Evolutionary conservation across 2,113 vertebrate genomes (phyloP).

Genomic region (Odocoileus virginianus): DNA sequence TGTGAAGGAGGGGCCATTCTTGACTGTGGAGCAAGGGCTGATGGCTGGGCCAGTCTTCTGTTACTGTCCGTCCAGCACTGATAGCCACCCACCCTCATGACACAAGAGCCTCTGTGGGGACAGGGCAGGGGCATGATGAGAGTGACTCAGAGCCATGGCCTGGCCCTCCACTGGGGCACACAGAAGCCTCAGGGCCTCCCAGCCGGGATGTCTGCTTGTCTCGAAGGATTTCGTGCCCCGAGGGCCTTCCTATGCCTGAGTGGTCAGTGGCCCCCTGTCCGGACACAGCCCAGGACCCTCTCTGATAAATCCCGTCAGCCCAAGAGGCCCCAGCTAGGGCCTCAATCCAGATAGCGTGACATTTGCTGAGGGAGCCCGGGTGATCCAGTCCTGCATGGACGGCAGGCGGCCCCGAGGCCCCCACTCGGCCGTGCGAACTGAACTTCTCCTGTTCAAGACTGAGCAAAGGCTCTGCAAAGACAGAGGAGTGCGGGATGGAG

Average conservation of each 20-base stretch:
- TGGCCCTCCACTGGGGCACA: fast-evolving
- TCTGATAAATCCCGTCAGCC: neutral
- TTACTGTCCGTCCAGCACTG: neutral
- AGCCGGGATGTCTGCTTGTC: neutral
- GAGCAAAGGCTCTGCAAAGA: neutral
- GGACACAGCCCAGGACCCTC: neutral
- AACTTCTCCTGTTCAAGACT: neutral
- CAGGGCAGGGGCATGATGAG: fast-evolving
- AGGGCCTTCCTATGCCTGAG: neutral
- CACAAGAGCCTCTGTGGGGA: neutral
- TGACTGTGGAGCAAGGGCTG: neutral
- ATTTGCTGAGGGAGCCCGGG: neutral
- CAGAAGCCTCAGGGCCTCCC: neutral
- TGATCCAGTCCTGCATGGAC: neutral
- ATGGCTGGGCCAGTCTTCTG: fast-evolving
- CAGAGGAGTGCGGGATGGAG: neutral
- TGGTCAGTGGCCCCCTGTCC: neutral
- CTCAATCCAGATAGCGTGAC: too few species aligned
- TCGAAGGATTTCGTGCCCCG: neutral
- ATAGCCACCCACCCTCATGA: too few species aligned
- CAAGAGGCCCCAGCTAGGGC: neutral
- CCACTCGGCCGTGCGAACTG: fast-evolving
- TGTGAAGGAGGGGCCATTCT: neutral
- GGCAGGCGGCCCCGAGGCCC: fast-evolving
- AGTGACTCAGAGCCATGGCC: fast-evolving